phyloP scores from a whole-genome alignment of 2,113 vertebrate genomes.

The Lasiurus cinereus region DNA sequence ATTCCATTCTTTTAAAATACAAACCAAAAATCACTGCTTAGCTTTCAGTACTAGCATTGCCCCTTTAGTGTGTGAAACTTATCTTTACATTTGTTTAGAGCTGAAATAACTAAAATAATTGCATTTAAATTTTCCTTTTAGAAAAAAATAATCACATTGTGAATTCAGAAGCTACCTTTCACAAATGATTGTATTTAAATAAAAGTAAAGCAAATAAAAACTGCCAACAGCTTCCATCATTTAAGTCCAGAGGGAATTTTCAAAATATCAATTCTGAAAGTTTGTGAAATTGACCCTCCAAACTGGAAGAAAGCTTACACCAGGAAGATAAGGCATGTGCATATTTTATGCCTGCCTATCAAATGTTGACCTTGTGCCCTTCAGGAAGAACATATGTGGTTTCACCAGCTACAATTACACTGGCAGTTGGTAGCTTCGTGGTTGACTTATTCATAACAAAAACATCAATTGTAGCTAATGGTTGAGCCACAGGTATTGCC shows the following conservation, averaged over 20 bases:
- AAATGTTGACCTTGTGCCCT: background rate
- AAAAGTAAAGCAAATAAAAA: slow-evolving; percentile 18
- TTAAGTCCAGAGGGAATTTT: background rate
- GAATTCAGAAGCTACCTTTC: background rate
- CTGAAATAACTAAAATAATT: slow-evolving; percentile 18
- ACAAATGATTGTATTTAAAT: background rate
- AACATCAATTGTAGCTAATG: background rate
- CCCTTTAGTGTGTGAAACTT: background rate
- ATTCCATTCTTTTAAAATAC: background rate
- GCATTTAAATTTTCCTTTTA: background rate
- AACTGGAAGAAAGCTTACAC: slow-evolving; percentile 12
- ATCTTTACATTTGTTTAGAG: background rate
- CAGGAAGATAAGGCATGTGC: background rate
- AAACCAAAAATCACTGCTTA: background rate
- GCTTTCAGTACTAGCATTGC: background rate
- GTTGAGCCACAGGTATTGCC: background rate
- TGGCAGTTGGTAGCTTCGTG: background rate
- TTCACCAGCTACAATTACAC: slow-evolving; percentile 22
- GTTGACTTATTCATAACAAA: slow-evolving; percentile 9
- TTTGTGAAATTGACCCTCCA: background rate
- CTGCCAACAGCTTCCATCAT: background rate
- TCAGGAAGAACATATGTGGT: background rate
- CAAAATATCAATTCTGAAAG: background rate
- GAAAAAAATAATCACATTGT: background rate
- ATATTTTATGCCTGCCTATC: slow-evolving; percentile 25